A percentile compares a stretch with the other conserved stretches of the same genome.
phyloP scores from a whole-genome alignment of 2,113 vertebrate genomes.

The Eudyptes chrysolophus region DNA sequence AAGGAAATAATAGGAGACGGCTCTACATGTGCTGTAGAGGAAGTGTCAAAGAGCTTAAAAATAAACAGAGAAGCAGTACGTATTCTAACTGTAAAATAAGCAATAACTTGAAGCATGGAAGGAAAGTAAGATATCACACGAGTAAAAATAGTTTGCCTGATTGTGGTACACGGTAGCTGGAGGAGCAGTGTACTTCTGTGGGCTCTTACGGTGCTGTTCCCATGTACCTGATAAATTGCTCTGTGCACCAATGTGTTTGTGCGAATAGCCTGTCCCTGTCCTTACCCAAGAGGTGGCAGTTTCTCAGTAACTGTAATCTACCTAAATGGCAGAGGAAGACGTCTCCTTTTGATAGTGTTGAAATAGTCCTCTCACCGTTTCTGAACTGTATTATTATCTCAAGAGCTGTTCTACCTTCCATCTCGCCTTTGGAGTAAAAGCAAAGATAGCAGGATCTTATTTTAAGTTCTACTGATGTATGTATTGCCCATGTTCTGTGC shows the following conservation, averaged over 20 bases:
- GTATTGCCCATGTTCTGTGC: neutral
- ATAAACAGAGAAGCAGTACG: neutral
- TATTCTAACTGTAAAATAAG: slow-evolving; percentile 21
- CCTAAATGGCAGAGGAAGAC: neutral
- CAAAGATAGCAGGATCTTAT: neutral
- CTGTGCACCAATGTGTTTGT: neutral
- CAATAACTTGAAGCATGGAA: neutral
- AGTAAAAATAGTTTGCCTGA: neutral
- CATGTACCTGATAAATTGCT: neutral
- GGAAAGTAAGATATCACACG: neutral
- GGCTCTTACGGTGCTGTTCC: neutral
- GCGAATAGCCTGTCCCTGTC: neutral
- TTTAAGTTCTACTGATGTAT: neutral
- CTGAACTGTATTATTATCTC: neutral
- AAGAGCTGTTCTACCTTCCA: neutral
- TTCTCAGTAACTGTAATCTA: neutral
- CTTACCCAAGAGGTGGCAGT: neutral
- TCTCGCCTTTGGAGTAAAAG: neutral
- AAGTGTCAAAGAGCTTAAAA: slow-evolving; percentile 36
- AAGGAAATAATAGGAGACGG: neutral
- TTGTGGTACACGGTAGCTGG: neutral
- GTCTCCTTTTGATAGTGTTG: neutral
- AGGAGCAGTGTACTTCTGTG: neutral
- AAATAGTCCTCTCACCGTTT: neutral
- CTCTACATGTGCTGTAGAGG: slow-evolving; percentile 22